Conservation (phyloP, 30 jellyfish, hydroid and myxozoan genomes). For the Turritopsis rubra region DNA sequence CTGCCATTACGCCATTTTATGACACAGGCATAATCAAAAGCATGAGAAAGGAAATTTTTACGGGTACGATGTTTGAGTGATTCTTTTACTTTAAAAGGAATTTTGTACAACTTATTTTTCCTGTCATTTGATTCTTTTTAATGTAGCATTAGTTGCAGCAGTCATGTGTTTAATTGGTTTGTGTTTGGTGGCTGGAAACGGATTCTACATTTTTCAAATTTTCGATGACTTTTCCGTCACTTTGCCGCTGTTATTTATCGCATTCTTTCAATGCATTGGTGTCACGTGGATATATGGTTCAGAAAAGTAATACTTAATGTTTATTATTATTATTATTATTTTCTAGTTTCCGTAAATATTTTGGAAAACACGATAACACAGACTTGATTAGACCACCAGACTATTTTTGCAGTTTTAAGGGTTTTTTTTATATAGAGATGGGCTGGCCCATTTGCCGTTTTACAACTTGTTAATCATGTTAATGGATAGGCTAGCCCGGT, state of each 20-base stretch:
- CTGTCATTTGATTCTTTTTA: neutral
- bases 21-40: conserved; percentile 58
- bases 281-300: conserved; percentile 96
- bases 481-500: no score
- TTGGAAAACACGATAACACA: no score
- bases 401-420: no score
- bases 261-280: conserved; percentile 82
- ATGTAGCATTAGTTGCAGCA: conserved; percentile 47
- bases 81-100: neutral
- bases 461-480: neutral
- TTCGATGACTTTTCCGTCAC: conserved; percentile 88
- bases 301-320: conserved; percentile 63
- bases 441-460: no score
- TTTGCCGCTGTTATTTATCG: conserved; percentile 75
- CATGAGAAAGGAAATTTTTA: conserved; percentile 56
- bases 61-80: conserved; percentile 37
- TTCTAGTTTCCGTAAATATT: no score
- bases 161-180: conserved; percentile 78
- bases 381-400: no score
- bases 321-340: no score
- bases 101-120: neutral
- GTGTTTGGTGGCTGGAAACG: conserved; percentile 89
- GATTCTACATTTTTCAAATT: conserved; percentile 83
- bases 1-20: conserved; percentile 76
- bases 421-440: no score